Conservation (phyloP, 1,140 invertebrate species). For the Samia ricini region DNA sequence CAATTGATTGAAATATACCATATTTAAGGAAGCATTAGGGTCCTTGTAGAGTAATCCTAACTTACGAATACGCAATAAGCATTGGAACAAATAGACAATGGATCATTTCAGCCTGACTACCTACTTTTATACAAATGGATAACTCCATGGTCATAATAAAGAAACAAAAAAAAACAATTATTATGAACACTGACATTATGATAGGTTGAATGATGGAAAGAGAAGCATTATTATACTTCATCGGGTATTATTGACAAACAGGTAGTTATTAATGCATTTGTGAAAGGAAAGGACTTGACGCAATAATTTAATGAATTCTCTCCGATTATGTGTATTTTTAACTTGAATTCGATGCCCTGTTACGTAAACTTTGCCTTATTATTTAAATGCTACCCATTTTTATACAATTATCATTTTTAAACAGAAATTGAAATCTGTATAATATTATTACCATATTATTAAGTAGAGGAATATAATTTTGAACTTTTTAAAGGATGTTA, state of each 20-base stretch:
- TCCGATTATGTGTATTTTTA: constrained; percentile 13
- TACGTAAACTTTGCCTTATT: constrained; percentile 9
- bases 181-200: neutral
- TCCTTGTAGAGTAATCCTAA: too few relatives aligned
- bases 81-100: too few relatives aligned
- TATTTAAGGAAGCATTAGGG: too few relatives aligned
- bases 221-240: neutral
- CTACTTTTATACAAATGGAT: too few relatives aligned
- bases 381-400: neutral
- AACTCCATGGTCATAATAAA: too few relatives aligned
- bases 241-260: neutral
- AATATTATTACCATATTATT: too few relatives aligned
- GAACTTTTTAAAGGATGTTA: too few relatives aligned
- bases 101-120: too few relatives aligned
- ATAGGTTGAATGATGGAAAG: neutral
- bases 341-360: constrained; percentile 12
- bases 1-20: too few relatives aligned
- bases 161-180: too few relatives aligned
- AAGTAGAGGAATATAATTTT: too few relatives aligned
- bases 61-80: too few relatives aligned
- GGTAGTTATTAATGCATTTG: neutral
- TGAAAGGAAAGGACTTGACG: constrained; percentile 17
- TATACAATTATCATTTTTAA: neutral
- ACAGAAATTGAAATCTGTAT: neutral
- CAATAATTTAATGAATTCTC: constrained; percentile 17